Percentiles rank a stretch among this genome's conserved stretches.
phyloP scores from a whole-genome alignment of 2,888 invertebrate species.

The Cyclophora punctaria region DNA sequence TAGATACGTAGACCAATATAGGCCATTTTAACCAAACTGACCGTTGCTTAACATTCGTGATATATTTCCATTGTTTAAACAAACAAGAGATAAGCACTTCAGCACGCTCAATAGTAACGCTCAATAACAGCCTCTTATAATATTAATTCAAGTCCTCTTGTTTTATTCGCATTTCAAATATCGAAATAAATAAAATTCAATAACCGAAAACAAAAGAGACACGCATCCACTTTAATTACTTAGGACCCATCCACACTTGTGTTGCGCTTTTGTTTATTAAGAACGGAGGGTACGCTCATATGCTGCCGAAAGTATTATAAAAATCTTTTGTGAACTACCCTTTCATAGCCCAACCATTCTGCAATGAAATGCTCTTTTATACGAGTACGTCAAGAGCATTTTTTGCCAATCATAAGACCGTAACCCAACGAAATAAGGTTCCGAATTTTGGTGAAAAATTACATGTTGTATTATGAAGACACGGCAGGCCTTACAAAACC shows the following conservation, averaged over 20 bases:
- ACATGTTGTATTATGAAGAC: slow-evolving; percentile 41
- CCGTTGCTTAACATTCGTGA: no score
- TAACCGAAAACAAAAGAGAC: slow-evolving; percentile 18
- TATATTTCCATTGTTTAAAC: no score
- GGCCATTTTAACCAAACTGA: no score
- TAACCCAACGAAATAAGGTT: slow-evolving; percentile 5
- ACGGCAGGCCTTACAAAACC: slow-evolving; percentile 46
- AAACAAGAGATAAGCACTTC: no score
- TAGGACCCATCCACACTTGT: slow-evolving; percentile 30
- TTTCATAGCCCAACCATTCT: slow-evolving; percentile 43
- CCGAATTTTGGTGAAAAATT: background rate
- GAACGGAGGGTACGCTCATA: slow-evolving; percentile 42
- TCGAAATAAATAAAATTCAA: slow-evolving; percentile 18
- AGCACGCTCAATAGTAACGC: no score
- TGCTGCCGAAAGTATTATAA: slow-evolving; percentile 62
- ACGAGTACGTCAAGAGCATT: slow-evolving; percentile 32
- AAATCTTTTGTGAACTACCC: slow-evolving; percentile 64
- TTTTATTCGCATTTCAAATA: slow-evolving; percentile 1
- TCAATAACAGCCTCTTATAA: no score
- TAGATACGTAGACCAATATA: no score
- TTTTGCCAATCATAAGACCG: slow-evolving; percentile 2
- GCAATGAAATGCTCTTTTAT: slow-evolving; percentile 66
- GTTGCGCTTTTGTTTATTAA: slow-evolving; percentile 39
- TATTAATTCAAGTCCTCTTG: no score
- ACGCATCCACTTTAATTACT: slow-evolving; percentile 37